These are phyloP conservation scores for Podarcis lilfordi DNA, from an alignment of 2,797 vertebrate species.

Conservation along the genomic window DNA sequence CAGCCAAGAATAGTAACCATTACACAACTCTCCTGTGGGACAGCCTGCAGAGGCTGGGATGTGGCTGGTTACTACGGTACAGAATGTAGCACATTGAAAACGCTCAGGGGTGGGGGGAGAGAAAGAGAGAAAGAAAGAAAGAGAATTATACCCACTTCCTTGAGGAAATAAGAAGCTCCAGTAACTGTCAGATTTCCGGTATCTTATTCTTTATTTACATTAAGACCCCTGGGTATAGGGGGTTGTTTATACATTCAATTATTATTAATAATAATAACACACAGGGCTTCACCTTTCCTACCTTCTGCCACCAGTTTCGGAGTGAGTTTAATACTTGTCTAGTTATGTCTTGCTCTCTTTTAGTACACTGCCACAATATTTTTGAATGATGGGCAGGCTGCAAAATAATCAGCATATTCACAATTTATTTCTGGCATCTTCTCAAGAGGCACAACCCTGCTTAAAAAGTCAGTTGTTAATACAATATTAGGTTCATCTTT, in stretches of 20 bases:
- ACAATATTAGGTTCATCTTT: background rate
- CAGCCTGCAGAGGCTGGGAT: background rate
- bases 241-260: too few relatives aligned
- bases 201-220: background rate
- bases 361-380: too few relatives aligned
- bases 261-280: too few relatives aligned
- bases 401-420: background rate
- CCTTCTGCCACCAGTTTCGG: background rate
- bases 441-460: background rate
- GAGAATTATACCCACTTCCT: background rate
- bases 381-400: background rate
- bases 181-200: background rate
- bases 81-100: background rate
- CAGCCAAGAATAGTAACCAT: conserved; percentile 25
- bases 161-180: conserved; percentile 13
- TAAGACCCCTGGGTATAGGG: too few relatives aligned
- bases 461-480: too few relatives aligned
- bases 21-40: background rate
- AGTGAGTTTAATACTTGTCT: background rate
- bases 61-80: background rate
- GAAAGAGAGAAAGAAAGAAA: too few relatives aligned
- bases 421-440: background rate
- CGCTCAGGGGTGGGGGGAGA: too few relatives aligned
- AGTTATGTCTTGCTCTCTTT: too few relatives aligned
- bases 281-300: too few relatives aligned